These are phyloP conservation scores for Ennomos fuscantarius DNA, from an alignment of 2,888 invertebrate genomes.

Conservation along the genomic window DNA sequence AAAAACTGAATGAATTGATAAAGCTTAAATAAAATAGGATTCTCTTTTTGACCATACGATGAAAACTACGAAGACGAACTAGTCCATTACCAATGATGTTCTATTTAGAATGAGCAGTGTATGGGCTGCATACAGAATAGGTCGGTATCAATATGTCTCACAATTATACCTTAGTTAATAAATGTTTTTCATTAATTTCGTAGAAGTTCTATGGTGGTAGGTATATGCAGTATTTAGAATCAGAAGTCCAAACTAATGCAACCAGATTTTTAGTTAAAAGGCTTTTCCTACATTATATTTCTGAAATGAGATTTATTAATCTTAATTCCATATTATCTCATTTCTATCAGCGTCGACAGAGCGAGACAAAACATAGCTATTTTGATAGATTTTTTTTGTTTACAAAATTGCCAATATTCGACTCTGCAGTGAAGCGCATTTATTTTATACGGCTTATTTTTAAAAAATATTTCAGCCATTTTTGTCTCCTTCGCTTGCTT, in stretches of 20 bases:
- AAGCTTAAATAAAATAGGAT: too few species aligned
- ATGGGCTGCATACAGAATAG: too few species aligned
- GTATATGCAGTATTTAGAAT: slow-evolving; percentile 3
- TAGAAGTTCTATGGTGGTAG: too few species aligned
- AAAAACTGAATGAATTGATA: too few species aligned
- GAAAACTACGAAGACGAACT: too few species aligned
- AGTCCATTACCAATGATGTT: too few species aligned
- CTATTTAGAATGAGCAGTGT: too few species aligned
- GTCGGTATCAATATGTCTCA: too few species aligned
- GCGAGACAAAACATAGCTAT: slow-evolving; percentile 40
- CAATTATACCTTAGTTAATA: too few species aligned
- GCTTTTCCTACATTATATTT: slow-evolving; percentile 30
- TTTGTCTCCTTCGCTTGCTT: slow-evolving; percentile 41
- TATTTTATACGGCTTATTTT: slow-evolving; percentile 36
- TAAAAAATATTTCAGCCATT: slow-evolving; percentile 40
- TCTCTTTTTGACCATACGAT: too few species aligned
- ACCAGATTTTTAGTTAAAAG: slow-evolving; percentile 26
- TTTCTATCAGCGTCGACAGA: slow-evolving; percentile 36
- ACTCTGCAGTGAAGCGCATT: slow-evolving; percentile 31
- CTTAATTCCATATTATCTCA: slow-evolving; percentile 39
- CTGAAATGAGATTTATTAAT: slow-evolving; percentile 27
- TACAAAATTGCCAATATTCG: slow-evolving; percentile 35
- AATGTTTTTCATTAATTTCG: too few species aligned
- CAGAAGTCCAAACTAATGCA: slow-evolving; percentile 28
- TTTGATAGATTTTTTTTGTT: slow-evolving; percentile 20